phyloP scores from a whole-genome alignment of 2,888 invertebrate species.

The Stenodera caucasica region DNA sequence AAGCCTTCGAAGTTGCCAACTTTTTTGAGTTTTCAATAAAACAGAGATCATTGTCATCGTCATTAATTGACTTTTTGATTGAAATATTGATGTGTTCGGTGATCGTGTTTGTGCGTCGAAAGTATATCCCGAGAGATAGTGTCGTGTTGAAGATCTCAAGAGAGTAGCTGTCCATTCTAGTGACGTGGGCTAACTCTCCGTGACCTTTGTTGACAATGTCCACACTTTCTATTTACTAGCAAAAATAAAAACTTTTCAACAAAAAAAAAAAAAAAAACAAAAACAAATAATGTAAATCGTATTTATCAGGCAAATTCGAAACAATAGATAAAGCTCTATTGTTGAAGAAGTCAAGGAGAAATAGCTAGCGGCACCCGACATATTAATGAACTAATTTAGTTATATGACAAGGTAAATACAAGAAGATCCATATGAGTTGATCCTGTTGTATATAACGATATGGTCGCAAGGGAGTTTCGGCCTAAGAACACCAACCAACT shows the following conservation, averaged over 20 bases:
- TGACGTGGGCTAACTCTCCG: constrained; percentile 49
- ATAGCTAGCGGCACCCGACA: constrained; percentile 31
- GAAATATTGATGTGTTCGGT: constrained; percentile 41
- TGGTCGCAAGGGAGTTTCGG: constrained; percentile 50
- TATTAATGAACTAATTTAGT: constrained; percentile 52
- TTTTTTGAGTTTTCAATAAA: constrained; percentile 7
- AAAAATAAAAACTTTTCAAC: constrained; percentile 22
- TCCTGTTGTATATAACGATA: constrained; percentile 45
- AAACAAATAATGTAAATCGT: not conserved
- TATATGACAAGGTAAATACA: constrained; percentile 57
- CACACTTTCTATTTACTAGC: constrained; percentile 12
- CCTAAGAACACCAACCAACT: constrained; percentile 49
- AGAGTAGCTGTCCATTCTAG: constrained; percentile 47
- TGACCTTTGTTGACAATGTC: constrained; percentile 42
- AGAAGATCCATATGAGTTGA: constrained; percentile 53
- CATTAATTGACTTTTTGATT: constrained; percentile 44
- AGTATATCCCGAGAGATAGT: constrained; percentile 41
- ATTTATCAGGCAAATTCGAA: constrained; percentile 1
- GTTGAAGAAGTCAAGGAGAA: not conserved
- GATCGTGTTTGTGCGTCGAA: constrained; percentile 34
- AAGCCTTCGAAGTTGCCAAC: not conserved
- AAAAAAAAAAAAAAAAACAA: constrained; percentile 10
- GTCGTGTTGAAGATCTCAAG: constrained; percentile 47
- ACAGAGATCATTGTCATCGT: not conserved
- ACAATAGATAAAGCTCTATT: not conserved